Percentiles rank a stretch among this genome's conserved stretches.
These are phyloP conservation scores for Drosophila macrothrix DNA, from an alignment of 2,888 invertebrate species.

Conservation along the genomic window DNA sequence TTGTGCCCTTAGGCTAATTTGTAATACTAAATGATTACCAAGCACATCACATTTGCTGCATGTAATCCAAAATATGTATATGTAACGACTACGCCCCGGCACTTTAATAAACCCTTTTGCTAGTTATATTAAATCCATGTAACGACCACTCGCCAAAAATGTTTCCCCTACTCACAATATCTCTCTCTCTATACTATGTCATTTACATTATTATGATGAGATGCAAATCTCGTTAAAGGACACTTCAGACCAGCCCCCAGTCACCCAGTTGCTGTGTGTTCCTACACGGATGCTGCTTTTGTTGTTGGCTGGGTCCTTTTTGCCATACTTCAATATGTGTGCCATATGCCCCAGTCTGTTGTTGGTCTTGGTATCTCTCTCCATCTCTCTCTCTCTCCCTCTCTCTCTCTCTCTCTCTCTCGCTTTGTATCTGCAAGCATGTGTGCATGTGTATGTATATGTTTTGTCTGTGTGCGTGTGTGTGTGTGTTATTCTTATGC, in stretches of 20 bases:
- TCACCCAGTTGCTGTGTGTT: slow-evolving; percentile 30
- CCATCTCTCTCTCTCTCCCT: slow-evolving; percentile 22
- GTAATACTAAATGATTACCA: slow-evolving; percentile 38
- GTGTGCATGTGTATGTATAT: slow-evolving; percentile 12
- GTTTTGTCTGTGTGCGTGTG: slow-evolving; percentile 23
- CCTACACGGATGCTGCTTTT: slow-evolving; percentile 30
- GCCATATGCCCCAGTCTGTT: slow-evolving; percentile 67
- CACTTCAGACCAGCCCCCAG: slow-evolving; percentile 64
- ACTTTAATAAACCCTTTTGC: slow-evolving; percentile 64
- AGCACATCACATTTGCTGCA: slow-evolving; percentile 48
- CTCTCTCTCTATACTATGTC: slow-evolving; percentile 51
- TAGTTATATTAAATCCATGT: slow-evolving; percentile 67
- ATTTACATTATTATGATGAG: slow-evolving; percentile 78
- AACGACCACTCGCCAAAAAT: slow-evolving; percentile 56
- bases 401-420: slow-evolving; percentile 10
- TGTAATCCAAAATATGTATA: slow-evolving; percentile 46
- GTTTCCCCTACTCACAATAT: slow-evolving; percentile 12
- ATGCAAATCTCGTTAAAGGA: slow-evolving; percentile 79
- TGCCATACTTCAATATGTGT: slow-evolving; percentile 76
- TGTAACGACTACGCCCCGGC: slow-evolving; percentile 31
- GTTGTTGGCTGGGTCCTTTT: slow-evolving; percentile 51
- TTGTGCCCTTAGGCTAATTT: slow-evolving; percentile 44
- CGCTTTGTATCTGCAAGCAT: slow-evolving; percentile 1
- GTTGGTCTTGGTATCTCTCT: slow-evolving; percentile 6
- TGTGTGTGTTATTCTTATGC: slow-evolving; percentile 75